Evolutionary conservation across 2,888 invertebrate species (phyloP), one percentile per base, ranked within the genome.

Genomic region (Colletes collaris): DNA sequence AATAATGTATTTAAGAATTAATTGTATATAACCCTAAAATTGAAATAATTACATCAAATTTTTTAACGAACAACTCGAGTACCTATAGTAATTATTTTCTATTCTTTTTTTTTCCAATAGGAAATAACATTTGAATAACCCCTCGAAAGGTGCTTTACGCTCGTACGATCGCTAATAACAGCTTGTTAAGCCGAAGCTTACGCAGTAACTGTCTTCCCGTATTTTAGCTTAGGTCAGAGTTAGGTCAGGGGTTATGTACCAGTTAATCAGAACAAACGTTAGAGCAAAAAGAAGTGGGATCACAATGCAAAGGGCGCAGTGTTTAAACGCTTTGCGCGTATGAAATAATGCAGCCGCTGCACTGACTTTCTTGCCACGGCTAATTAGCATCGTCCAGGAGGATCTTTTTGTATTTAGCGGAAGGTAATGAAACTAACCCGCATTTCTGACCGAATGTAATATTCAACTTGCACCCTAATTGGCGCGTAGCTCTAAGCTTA

Each of bases 401-500:
- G 49, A 79, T 79, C 50, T 79, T 79, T 66, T 44, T 59, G 68
- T 59, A 60, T 64, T 78, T 69, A 76, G 69, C 77, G 44, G 8
- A 16, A 16, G 7, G 63, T 50, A 64, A 76, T 76, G 76, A 68
- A 77, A 76, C 37, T 59, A 8, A 37, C 46, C 4, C 16, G 13
- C 27, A 2, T 37, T 27, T 4, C 49, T 16, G 11, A 6, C 56
- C 53, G 46, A 70, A 66, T 71, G 66, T 70, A 70, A 77, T 70
- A 77, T 79, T 68, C 77, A 64, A 68, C 63, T 68, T 59, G 77
- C 58, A 76, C 60, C 59, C 69, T 76, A 76, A 76, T 76, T 76
- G 68, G 68, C 69, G 63, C 64, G 59, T 65, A 69, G 49, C 63
- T 64, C 35, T 63, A 64, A 68, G 67, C 76, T 64, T 64, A 68